Percentiles rank a stretch among this genome's conserved stretches.
phyloP scores from a whole-genome alignment of 2,113 vertebrate genomes.

The Glaucomys volans region DNA sequence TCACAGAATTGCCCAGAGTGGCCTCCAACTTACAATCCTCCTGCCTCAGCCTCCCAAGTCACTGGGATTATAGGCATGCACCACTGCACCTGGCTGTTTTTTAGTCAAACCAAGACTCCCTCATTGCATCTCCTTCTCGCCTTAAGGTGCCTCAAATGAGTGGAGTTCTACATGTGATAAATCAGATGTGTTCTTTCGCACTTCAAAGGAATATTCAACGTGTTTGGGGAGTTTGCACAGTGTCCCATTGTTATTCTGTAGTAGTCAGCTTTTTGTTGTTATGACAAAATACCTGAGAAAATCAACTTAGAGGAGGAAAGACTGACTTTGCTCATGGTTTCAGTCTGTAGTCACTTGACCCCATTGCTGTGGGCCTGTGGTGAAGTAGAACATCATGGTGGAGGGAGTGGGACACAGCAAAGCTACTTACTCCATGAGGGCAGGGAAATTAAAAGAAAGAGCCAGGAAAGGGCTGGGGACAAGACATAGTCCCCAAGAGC shows the following conservation, averaged over 20 bases:
- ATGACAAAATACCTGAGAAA: neutral
- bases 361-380: neutral
- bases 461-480: neutral
- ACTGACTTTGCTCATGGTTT: neutral
- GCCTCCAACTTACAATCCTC: neutral
- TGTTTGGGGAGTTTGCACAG: slow-evolving; percentile 73
- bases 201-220: slow-evolving; percentile 71
- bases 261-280: neutral
- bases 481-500: neutral
- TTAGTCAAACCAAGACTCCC: neutral
- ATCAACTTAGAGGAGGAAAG: neutral
- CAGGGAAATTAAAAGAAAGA: neutral
- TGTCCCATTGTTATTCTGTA: neutral
- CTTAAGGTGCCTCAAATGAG: slow-evolving; percentile 63
- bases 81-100: slow-evolving; percentile 11
- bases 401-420: neutral
- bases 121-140: slow-evolving; percentile 33
- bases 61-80: neutral
- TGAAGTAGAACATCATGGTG: neutral
- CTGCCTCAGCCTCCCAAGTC: neutral
- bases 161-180: slow-evolving; percentile 59
- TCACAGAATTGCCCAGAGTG: neutral
- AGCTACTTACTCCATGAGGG: too few relatives aligned
- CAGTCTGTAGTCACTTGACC: neutral
- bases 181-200: slow-evolving; percentile 63